A percentile compares a stretch with the other conserved stretches of the same genome.
phyloP scores from a whole-genome alignment of 2,888 invertebrate genomes.

The Metellina segmentata region DNA sequence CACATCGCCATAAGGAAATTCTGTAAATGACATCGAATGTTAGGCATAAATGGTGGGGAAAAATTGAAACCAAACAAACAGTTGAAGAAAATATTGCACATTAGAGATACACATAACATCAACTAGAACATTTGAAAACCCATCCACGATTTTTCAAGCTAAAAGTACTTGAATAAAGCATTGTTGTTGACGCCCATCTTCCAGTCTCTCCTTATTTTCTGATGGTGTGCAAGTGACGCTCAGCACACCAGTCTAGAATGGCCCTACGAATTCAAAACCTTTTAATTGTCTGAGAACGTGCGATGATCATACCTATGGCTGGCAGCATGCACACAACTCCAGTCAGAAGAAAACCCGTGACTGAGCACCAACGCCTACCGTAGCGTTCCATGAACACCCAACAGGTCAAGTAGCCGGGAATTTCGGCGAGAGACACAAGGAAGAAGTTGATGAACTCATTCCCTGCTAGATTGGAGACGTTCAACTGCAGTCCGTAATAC shows the following conservation, averaged over 20 bases:
- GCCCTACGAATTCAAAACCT: too few relatives aligned
- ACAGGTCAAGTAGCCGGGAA: slow-evolving; percentile 84
- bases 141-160: too few relatives aligned
- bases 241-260: too few relatives aligned
- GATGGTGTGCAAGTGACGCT: background rate
- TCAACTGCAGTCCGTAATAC: slow-evolving; percentile 80
- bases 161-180: too few relatives aligned
- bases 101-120: too few relatives aligned
- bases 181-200: background rate
- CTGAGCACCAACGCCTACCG: slow-evolving; percentile 83
- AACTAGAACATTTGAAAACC: too few relatives aligned
- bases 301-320: slow-evolving; percentile 32
- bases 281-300: too few relatives aligned
- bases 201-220: background rate
- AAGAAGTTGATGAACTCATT: slow-evolving; percentile 87
- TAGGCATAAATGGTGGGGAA: too few relatives aligned
- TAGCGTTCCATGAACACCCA: slow-evolving; percentile 83
- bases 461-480: slow-evolving; percentile 82
- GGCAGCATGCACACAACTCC: slow-evolving; percentile 67
- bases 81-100: too few relatives aligned
- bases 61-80: too few relatives aligned
- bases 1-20: slow-evolving; percentile 52
- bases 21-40: slow-evolving; percentile 30
- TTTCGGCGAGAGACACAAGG: slow-evolving; percentile 85
- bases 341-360: slow-evolving; percentile 49